A percentile compares a stretch with the other conserved stretches of the same genome.
Evolutionary conservation across 1,140 invertebrate genomes (phyloP).

Genomic region (Doryteuthis pealeii): DNA sequence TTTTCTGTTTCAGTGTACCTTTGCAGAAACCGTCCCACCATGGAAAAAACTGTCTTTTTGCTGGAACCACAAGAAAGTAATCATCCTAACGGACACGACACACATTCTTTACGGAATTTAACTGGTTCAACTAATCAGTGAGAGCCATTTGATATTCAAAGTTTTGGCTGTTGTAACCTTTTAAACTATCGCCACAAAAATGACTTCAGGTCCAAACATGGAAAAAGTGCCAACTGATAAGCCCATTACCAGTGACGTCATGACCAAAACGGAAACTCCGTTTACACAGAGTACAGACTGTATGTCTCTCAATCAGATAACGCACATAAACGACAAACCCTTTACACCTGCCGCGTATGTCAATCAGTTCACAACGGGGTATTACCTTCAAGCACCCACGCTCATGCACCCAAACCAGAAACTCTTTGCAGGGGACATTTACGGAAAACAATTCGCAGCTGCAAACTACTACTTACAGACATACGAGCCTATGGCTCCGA

Average conservation of each 20-base stretch:
- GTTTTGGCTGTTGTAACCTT: too few species aligned
- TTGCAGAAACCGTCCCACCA: too few species aligned
- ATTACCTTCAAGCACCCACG: background rate
- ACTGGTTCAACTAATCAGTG: too few species aligned
- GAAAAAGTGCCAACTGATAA: background rate
- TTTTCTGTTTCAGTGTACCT: too few species aligned
- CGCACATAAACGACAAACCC: background rate
- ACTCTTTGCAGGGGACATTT: background rate
- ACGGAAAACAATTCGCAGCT: background rate
- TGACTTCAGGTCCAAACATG: background rate
- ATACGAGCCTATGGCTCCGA: background rate
- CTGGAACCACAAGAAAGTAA: too few species aligned
- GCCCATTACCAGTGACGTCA: background rate
- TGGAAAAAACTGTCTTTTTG: too few species aligned
- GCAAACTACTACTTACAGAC: background rate
- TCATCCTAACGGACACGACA: too few species aligned
- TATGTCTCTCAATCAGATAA: background rate
- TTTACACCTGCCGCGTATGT: background rate
- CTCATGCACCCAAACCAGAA: background rate
- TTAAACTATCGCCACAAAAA: background rate
- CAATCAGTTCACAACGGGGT: background rate
- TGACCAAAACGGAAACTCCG: background rate
- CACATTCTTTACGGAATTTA: too few species aligned
- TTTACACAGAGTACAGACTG: background rate
- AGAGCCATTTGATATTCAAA: too few species aligned